These are phyloP conservation scores for Pseudococcus viburni DNA, from an alignment of 2,888 invertebrate genomes.

Conservation along the genomic window DNA sequence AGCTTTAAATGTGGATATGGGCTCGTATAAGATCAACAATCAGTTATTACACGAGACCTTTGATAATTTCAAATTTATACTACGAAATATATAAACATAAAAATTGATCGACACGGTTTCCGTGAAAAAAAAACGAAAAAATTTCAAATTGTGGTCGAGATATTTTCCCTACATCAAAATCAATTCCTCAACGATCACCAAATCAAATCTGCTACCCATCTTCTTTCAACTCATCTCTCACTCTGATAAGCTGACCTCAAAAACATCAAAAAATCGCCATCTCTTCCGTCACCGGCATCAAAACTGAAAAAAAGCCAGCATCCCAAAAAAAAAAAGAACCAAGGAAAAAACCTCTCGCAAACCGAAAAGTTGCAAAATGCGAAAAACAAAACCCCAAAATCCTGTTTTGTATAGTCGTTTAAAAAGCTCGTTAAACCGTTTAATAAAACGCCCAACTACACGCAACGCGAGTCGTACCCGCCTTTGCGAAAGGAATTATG, in stretches of 20 bases:
- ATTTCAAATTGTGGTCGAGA: too few species aligned
- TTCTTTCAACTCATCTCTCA: background rate
- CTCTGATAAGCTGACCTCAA: too few species aligned
- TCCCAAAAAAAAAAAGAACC: background rate
- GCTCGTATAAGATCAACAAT: too few species aligned
- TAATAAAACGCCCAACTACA: slow-evolving; percentile 66
- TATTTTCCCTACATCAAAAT: too few species aligned
- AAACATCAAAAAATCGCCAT: background rate
- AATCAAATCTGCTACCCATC: background rate
- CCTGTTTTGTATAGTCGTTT: slow-evolving; percentile 58
- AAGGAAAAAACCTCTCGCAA: background rate
- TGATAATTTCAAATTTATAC: too few species aligned
- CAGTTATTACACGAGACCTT: too few species aligned
- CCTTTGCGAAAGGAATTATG: slow-evolving; percentile 64
- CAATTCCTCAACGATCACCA: background rate
- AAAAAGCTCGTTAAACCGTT: slow-evolving; percentile 66
- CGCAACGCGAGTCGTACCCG: slow-evolving; percentile 60
- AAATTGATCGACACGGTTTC: too few species aligned
- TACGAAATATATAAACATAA: too few species aligned
- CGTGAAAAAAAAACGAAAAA: too few species aligned
- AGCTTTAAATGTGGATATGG: too few species aligned
- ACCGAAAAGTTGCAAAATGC: slow-evolving; percentile 39
- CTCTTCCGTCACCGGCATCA: background rate
- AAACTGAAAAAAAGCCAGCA: background rate
- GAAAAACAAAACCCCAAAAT: slow-evolving; percentile 43